These are phyloP conservation scores for Gymnosoma rotundatum DNA, from an alignment of 2,888 invertebrate genomes.

Conservation along the genomic window DNA sequence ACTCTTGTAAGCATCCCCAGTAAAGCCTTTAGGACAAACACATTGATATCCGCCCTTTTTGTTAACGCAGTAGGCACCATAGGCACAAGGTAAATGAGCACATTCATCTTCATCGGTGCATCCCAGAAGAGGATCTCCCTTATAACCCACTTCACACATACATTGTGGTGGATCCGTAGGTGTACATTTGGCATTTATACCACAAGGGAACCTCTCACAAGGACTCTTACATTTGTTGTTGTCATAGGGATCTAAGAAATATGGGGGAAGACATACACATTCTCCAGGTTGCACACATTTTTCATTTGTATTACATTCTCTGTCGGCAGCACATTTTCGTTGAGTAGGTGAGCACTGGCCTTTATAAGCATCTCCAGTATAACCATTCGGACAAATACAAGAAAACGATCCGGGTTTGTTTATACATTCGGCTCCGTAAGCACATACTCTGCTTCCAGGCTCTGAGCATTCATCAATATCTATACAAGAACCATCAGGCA, in stretches of 20 bases:
- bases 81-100: constrained; percentile 90
- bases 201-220: constrained; percentile 94
- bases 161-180: constrained; percentile 94
- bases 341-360: constrained; percentile 92
- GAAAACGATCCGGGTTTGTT: constrained; percentile 90
- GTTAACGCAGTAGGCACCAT: constrained; percentile 94
- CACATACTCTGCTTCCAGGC: constrained; percentile 88
- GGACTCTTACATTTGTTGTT: constrained; percentile 95
- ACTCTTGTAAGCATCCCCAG: constrained; percentile 92
- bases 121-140: constrained; percentile 92
- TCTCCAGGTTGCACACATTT: constrained; percentile 95
- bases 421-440: constrained; percentile 93
- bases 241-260: constrained; percentile 91
- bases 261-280: constrained; percentile 95
- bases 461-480: constrained; percentile 93
- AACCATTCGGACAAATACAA: constrained; percentile 91
- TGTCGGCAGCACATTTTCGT: constrained; percentile 90
- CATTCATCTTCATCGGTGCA: constrained; percentile 95
- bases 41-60: constrained; percentile 93
- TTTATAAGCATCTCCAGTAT: constrained; percentile 91
- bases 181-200: constrained; percentile 94
- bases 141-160: constrained; percentile 92
- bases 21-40: constrained; percentile 91
- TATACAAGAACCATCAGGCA: constrained; percentile 89
- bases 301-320: constrained; percentile 93